Base-by-base conservation (phyloP, 1,140 invertebrate genomes). In the Diorhabda sublineata region DNA sequence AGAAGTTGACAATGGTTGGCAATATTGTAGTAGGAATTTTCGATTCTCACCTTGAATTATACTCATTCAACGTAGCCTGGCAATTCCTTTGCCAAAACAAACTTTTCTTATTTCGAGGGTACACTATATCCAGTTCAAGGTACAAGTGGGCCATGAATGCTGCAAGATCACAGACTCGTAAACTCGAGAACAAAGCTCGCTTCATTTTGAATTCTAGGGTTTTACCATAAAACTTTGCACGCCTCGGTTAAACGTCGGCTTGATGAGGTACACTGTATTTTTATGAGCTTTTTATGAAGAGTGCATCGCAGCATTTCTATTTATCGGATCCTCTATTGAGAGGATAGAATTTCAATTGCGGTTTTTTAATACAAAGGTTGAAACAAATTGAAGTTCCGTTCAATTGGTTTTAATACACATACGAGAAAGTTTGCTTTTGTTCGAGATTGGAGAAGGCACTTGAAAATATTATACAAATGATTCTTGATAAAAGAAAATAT, bases 121-220 rank as follows among this genome's bases (percentile, higher is more conserved):
- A 52, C 47, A 52, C n/a, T 56, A 64, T 47, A 64, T 64, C 45
- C 45, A 41, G 45, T 64, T 64, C 41, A 57, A 64, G 45, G 43
- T 64, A 6, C 56, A 64, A 64, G 63, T 8, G 63, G 47, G 63
- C 11, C 63, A 64, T 64, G 63, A 64, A 64, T 64, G 63, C 63
- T 45, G 44, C 9, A 64, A 41, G 63, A 64, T 64, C 63, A 64
- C 45, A 47, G 52, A 42, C 45, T 64, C 63, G 63, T 64, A 64
- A 64, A 64, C 45, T 64, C 45, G 63, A 64, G 63, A 64, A 64
- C 63, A 64, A 64, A 64, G 63, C 63, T 64, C 42, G 41, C 63
- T 64, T 64, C 63, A 64, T 64, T 64, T 5, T 47, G 63, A 64
- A 64, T 64, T 64, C 63, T 47, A 64, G 63, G 63, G 63, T 64